Conservation (phyloP, 2,797 vertebrate species). For the Neoniphon sammara region DNA sequence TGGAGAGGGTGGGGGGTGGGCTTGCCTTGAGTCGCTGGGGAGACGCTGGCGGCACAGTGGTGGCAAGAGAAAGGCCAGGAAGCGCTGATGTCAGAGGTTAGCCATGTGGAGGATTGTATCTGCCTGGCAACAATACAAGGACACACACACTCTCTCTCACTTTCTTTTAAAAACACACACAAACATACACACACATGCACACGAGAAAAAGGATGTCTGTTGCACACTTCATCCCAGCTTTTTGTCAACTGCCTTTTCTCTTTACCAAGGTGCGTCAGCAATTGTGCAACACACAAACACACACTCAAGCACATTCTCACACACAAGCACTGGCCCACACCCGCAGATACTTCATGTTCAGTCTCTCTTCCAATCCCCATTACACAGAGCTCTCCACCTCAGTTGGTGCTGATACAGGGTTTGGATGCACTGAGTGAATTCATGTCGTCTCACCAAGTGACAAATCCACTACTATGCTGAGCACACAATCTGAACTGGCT, state of each 20-base stretch:
- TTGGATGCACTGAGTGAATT: constrained; percentile 50
- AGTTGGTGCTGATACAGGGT: constrained; percentile 35
- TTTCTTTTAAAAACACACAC: constrained; percentile 34
- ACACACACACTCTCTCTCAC: constrained; percentile 26
- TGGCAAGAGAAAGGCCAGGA: constrained; percentile 65
- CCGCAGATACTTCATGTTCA: constrained; percentile 23
- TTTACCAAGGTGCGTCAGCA: constrained; percentile 20
- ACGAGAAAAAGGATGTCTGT: constrained; percentile 65
- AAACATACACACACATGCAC: constrained; percentile 19
- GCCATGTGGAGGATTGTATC: constrained; percentile 77
- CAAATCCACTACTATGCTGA: constrained; percentile 49
- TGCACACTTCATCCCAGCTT: constrained; percentile 53
- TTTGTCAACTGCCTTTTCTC: constrained; percentile 51
- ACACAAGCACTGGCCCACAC: constrained; percentile 7
- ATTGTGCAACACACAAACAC: constrained; percentile 8
- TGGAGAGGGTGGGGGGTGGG: background rate
- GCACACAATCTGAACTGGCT: constrained; percentile 23
- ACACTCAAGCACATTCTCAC: background rate
- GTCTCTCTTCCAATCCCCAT: constrained; percentile 25
- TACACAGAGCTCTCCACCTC: constrained; percentile 15
- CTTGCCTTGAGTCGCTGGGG: constrained; percentile 67
- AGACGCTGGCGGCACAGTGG: constrained; percentile 55
- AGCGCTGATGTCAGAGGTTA: constrained; percentile 83
- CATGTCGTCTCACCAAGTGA: constrained; percentile 60
- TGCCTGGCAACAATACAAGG: constrained; percentile 80